A percentile compares a stretch with the other conserved stretches of the same genome.
Conservation (phyloP, 2,888 invertebrate species). For the Tryphoninae sp. region DNA sequence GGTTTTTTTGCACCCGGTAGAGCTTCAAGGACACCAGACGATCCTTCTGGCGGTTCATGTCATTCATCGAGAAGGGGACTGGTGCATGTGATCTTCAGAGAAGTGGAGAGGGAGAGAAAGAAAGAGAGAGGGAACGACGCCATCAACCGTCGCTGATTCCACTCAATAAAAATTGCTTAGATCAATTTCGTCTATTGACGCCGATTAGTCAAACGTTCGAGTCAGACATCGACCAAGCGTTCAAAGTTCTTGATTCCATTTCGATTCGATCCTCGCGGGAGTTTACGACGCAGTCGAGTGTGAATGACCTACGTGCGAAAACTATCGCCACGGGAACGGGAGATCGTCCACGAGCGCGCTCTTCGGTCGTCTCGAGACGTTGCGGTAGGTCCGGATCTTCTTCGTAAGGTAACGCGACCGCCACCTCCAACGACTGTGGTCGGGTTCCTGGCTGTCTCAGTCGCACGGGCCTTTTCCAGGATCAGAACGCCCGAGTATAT, state of each 20-base stretch:
- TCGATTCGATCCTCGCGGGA: not conserved
- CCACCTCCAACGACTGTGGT: slow-evolving; percentile 53
- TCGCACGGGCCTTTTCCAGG: slow-evolving; percentile 2
- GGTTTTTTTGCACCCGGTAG: slow-evolving; percentile 43
- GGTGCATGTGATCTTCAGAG: not conserved
- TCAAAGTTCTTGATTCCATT: not conserved
- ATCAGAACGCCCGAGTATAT: not conserved
- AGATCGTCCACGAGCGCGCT: slow-evolving; percentile 57
- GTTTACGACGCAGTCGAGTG: slow-evolving; percentile 50
- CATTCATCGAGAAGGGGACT: slow-evolving; percentile 31
- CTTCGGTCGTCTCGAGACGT: slow-evolving; percentile 72
- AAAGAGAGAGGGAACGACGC: not conserved
- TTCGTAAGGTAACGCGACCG: slow-evolving; percentile 56
- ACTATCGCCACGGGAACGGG: slow-evolving; percentile 51
- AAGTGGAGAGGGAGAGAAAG: not conserved
- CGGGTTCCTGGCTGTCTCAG: slow-evolving; percentile 37
- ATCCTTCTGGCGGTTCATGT: slow-evolving; percentile 27
- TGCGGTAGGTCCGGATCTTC: slow-evolving; percentile 76
- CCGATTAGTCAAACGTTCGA: slow-evolving; percentile 7
- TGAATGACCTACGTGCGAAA: slow-evolving; percentile 76
- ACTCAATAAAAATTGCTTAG: slow-evolving; percentile 23
- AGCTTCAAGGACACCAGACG: slow-evolving; percentile 59
- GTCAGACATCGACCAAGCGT: not conserved
- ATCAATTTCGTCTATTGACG: slow-evolving; percentile 38
- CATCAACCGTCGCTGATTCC: slow-evolving; percentile 5